phyloP scores from a whole-genome alignment of 1,140 invertebrate species.

The Bradynema listronoti region DNA sequence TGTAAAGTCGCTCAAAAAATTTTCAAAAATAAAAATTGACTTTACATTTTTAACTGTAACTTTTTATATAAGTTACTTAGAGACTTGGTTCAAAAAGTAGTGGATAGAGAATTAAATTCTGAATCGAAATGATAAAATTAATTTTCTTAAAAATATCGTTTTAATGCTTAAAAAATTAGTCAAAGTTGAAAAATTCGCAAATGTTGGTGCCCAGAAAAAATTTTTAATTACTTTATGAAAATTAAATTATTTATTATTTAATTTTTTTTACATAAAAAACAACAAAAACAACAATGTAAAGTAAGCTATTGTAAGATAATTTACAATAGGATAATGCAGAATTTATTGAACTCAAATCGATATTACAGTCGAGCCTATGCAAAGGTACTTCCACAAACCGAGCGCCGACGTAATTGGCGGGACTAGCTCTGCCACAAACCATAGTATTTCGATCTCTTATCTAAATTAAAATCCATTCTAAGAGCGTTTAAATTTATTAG shows the following conservation, averaged over 20 bases:
- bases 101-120: no score
- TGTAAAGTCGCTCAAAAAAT: no score
- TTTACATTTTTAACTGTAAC: no score
- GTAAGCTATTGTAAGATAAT: not conserved
- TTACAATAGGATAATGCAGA: not conserved
- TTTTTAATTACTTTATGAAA: not conserved
- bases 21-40: no score
- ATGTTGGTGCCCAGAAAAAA: no score
- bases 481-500: not conserved
- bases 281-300: not conserved
- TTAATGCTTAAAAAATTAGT: no score
- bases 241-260: not conserved
- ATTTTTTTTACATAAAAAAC: not conserved
- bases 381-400: slow-evolving; percentile 50
- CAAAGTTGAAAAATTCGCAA: no score
- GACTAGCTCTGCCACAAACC: slow-evolving; percentile 42
- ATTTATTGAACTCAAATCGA: slow-evolving; percentile 8
- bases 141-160: no score
- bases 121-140: no score
- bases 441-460: slow-evolving; percentile 43
- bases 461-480: slow-evolving; percentile 23
- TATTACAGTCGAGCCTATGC: slow-evolving; percentile 42
- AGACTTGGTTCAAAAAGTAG: no score
- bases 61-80: no score
- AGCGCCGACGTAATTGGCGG: slow-evolving; percentile 38